Conservation (phyloP, 2,113 vertebrate species). For the human (Homo sapiens) region DNA sequence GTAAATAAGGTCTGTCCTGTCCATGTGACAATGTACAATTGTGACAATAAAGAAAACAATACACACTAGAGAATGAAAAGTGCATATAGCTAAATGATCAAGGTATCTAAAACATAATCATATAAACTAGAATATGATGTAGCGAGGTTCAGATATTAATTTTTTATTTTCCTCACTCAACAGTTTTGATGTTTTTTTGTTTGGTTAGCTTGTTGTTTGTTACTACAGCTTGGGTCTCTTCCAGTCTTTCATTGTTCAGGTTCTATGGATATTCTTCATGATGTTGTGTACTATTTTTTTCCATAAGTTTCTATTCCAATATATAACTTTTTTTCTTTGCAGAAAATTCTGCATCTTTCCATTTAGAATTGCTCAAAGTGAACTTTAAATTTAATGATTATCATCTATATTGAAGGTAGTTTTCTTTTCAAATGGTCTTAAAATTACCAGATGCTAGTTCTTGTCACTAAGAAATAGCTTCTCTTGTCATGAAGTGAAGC, state of each 20-base stretch:
- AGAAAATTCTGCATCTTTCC: background rate
- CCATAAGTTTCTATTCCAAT: background rate
- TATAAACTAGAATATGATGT: background rate
- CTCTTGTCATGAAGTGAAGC: background rate
- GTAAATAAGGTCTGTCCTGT: background rate
- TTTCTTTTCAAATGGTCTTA: constrained; percentile 39
- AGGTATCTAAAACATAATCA: background rate
- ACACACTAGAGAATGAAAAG: background rate
- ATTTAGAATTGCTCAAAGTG: constrained; percentile 38
- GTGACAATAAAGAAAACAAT: background rate
- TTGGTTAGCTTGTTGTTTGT: background rate
- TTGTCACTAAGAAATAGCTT: constrained; percentile 30
- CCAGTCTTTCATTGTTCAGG: background rate
- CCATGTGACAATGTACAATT: background rate
- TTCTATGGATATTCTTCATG: background rate
- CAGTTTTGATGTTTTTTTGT: background rate
- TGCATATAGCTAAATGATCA: background rate
- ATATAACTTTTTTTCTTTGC: background rate
- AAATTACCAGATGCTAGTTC: constrained; percentile 37
- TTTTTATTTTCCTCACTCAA: background rate
- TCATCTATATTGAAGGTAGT: constrained; percentile 35
- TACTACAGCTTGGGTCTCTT: background rate
- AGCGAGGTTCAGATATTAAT: background rate
- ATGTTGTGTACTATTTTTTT: background rate
- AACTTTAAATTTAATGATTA: constrained; percentile 58